Percentiles rank a stretch among this genome's conserved stretches.
phyloP scores from a whole-genome alignment of 2,113 vertebrate genomes.

The Cryptomyrus ogoouensis region DNA sequence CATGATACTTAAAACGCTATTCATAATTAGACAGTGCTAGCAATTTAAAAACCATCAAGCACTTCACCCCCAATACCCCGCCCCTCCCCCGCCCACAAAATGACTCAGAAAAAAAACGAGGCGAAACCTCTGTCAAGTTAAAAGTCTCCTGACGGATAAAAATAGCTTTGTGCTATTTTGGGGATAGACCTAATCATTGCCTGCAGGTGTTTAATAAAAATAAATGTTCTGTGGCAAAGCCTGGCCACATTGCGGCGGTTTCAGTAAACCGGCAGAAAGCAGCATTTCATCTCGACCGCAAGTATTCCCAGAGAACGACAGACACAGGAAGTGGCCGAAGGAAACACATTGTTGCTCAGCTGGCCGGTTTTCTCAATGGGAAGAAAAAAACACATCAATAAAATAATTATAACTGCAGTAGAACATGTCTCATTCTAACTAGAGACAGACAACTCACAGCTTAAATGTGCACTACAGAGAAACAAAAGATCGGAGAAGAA shows the following conservation, averaged over 20 bases:
- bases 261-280: neutral
- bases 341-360: conserved; percentile 29
- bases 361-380: conserved; percentile 16
- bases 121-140: neutral
- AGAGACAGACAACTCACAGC: neutral
- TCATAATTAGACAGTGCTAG: neutral
- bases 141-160: neutral
- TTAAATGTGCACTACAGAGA: neutral
- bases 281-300: neutral
- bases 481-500: neutral
- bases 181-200: neutral
- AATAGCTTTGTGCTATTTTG: neutral
- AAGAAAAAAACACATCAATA: conserved; percentile 15
- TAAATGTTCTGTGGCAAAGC: neutral
- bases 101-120: neutral
- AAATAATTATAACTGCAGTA: neutral
- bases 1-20: neutral
- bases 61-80: neutral
- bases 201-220: neutral
- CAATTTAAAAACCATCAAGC: neutral
- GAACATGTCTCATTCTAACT: neutral
- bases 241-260: neutral
- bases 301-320: neutral
- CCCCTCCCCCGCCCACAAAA: neutral
- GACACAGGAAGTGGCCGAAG: conserved; percentile 27